Conservation (phyloP, 2,797 vertebrate genomes). For the Antrozous pallidus region DNA sequence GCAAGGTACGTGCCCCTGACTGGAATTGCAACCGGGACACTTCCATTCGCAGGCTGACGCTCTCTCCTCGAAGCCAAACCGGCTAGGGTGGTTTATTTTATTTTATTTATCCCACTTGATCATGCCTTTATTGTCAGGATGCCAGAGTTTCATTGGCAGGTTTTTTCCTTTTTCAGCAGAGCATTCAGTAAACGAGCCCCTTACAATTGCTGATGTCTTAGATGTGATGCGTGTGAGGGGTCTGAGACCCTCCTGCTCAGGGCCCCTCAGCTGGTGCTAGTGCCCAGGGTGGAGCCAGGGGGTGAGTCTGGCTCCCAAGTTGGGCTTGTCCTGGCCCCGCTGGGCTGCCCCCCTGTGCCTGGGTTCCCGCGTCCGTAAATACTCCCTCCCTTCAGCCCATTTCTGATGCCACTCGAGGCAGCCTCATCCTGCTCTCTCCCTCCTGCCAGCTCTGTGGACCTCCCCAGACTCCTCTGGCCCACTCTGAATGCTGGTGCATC, state of each 20-base stretch:
- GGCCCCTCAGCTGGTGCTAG: not conserved
- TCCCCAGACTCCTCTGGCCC: not conserved
- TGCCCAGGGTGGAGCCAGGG: too few relatives aligned
- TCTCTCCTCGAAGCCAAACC: too few relatives aligned
- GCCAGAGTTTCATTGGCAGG: not conserved
- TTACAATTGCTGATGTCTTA: not conserved
- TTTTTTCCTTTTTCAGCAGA: not conserved
- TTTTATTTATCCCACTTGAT: not conserved
- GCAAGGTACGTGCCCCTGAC: too few relatives aligned
- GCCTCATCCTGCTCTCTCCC: slow-evolving; percentile 37
- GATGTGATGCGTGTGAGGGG: not conserved
- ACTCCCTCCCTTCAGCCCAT: not conserved
- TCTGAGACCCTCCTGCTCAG: not conserved
- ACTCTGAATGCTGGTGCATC: not conserved
- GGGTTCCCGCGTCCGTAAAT: accelerated
- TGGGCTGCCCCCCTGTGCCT: not conserved
- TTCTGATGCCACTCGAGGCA: not conserved
- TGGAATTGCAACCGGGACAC: too few relatives aligned
- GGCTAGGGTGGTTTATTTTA: too few relatives aligned
- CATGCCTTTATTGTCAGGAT: not conserved
- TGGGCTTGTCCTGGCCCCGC: accelerated
- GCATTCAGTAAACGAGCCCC: not conserved
- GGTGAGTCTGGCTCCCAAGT: not conserved
- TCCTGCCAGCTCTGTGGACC: not conserved
- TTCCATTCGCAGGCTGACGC: too few relatives aligned